phyloP scores from a whole-genome alignment of 2,113 vertebrate species.

The Elachura formosa region DNA sequence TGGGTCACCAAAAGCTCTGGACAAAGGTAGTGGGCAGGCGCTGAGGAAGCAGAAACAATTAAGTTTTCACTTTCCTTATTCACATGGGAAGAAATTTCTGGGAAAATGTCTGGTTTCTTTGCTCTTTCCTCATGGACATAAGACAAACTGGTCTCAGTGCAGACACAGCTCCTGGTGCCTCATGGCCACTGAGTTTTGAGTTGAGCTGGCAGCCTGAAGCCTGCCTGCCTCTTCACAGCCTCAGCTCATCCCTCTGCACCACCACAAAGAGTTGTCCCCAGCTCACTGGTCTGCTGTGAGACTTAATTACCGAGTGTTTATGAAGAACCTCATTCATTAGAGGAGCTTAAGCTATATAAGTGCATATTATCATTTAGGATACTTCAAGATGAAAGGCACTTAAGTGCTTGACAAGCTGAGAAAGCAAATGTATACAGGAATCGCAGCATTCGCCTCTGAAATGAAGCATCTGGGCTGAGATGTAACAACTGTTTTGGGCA shows the following conservation, averaged over 20 bases:
- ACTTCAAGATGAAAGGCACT: constrained; percentile 63
- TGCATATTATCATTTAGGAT: constrained; percentile 50
- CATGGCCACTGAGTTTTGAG: not conserved
- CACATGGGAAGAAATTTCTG: not conserved
- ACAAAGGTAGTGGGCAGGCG: not conserved
- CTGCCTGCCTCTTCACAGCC: not conserved
- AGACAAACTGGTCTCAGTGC: rapidly evolving
- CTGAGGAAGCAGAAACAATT: not conserved
- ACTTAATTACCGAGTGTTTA: constrained; percentile 44
- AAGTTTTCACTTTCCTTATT: not conserved
- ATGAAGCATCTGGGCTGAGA: constrained; percentile 39
- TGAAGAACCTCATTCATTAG: constrained; percentile 53
- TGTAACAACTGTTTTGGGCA: not conserved
- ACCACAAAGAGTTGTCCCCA: not conserved
- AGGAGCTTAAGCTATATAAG: constrained; percentile 44
- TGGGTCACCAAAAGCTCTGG: not conserved
- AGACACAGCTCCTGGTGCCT: rapidly evolving
- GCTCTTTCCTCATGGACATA: not conserved
- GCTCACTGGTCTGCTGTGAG: not conserved
- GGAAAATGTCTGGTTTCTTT: not conserved
- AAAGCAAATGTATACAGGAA: constrained; percentile 40
- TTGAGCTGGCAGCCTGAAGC: not conserved
- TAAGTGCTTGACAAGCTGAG: constrained; percentile 57
- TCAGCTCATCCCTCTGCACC: not conserved
- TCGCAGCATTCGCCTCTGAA: not conserved